These are phyloP conservation scores for Acrocephalus kingi DNA, from an alignment of 2,113 vertebrate genomes.

Conservation along the genomic window DNA sequence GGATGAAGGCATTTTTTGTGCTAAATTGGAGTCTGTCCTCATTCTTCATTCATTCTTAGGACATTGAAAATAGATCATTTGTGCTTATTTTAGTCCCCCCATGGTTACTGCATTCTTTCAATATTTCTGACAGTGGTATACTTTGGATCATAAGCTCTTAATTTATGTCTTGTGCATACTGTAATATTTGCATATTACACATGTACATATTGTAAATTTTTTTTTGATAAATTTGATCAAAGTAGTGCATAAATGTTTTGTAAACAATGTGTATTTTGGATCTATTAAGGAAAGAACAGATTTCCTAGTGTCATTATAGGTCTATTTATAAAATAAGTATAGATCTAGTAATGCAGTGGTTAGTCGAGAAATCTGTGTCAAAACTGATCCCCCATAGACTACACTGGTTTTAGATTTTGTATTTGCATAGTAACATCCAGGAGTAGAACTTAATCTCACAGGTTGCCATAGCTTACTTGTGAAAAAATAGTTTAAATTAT, in stretches of 20 bases:
- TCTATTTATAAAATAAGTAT: neutral
- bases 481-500: slow-evolving; percentile 18
- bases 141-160: neutral
- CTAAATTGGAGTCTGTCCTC: neutral
- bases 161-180: neutral
- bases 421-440: neutral
- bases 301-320: neutral
- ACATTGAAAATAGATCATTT: neutral
- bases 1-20: neutral
- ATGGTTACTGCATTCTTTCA: neutral
- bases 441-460: neutral
- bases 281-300: neutral
- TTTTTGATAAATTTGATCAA: neutral
- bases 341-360: neutral
- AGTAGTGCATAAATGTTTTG: neutral
- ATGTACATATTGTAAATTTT: neutral
- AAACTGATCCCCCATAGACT: neutral
- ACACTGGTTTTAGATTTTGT: neutral
- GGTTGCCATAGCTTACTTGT: neutral
- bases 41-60: neutral
- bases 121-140: neutral
- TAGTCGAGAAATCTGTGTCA: neutral
- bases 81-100: neutral
- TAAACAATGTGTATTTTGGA: neutral
- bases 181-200: neutral